Evolutionary conservation across 2,797 vertebrate species (phyloP), one percentile per base, ranked within the genome.

Genomic region (Helicolenus hilgendorfi): DNA sequence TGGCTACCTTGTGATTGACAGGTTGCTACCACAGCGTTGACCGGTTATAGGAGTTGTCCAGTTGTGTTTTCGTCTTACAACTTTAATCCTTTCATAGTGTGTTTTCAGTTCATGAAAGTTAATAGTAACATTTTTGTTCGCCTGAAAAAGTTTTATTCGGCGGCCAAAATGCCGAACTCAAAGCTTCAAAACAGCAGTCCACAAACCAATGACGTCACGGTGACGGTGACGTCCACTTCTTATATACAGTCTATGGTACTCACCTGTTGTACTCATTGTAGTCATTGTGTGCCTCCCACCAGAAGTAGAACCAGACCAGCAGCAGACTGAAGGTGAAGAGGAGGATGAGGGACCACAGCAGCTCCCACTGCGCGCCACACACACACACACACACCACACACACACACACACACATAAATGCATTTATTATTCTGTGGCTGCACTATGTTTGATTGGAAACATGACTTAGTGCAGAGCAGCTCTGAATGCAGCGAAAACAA

Each of bases 221-320:
- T 49, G 45, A 49, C 45, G n/a, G n/a, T n/a, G 8, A 49, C 7
- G 18, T 49, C 45, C 18, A 49, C 45, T 49, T 49, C 45, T 49
- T 49, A 49, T 49, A 0, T 49, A 49, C 45, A 49, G 45, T 49
- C 45, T 49, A 49, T 49, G 45, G 45, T 49, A 49, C 45, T 97
- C 89, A 98, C 97, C 97, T 97, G 94, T 98, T 98, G 88, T 97
- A 98, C 79, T 97, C 97, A 4, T 89, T 97, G 96, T 97, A 98
- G 96, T 98, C 97, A 7, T 98, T 98, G 87, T 96, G 94, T 0
- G 97, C 97, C 92, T 98, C 97, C 96, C 93, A 97, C 97, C 97
- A 98, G 94, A 98, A 97, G 94, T 97, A 98, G 86, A 97, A 97
- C 97, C 97, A 98, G 85, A 97, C 87, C 71, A 98, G 93, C 64